Evolutionary conservation across 2,113 vertebrate species (phyloP).

Genomic region (Rhombomys opimus): DNA sequence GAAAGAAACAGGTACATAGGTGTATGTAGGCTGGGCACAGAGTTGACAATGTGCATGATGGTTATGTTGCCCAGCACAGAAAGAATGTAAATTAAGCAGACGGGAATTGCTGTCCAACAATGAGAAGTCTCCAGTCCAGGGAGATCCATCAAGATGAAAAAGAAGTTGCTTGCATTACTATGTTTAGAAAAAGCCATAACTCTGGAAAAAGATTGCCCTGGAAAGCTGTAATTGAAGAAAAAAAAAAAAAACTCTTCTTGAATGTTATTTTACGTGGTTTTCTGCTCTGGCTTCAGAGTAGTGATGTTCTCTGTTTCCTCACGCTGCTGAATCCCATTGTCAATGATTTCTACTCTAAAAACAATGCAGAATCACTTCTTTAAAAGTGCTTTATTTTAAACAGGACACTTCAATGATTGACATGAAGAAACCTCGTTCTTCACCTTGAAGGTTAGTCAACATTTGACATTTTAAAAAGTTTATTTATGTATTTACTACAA

Average conservation of each 20-base stretch:
- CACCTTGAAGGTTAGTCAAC: not conserved
- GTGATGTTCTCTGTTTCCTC: not conserved
- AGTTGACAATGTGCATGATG: conserved; percentile 66
- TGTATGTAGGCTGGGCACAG: conserved; percentile 63
- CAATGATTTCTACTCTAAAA: rapidly evolving
- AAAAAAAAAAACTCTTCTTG: not conserved
- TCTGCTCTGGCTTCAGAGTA: no score
- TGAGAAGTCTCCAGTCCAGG: conserved; percentile 67
- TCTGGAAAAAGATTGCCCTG: not conserved
- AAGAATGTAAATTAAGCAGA: conserved; percentile 73
- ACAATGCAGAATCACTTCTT: not conserved
- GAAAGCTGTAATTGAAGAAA: not conserved
- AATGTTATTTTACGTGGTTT: not conserved
- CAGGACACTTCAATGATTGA: not conserved
- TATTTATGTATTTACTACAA: not conserved
- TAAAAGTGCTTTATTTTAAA: not conserved
- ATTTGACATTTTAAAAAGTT: not conserved
- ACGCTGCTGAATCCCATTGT: not conserved
- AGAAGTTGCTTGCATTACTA: conserved; percentile 52
- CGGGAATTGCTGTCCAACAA: conserved; percentile 69
- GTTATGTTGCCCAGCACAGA: conserved; percentile 71
- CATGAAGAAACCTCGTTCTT: not conserved
- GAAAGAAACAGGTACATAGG: conserved; percentile 80
- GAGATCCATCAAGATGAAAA: conserved; percentile 78
- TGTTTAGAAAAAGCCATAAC: conserved; percentile 21